Evolutionary conservation across 1,140 invertebrate genomes (phyloP).

Genomic region (Cyclargus thomasi): DNA sequence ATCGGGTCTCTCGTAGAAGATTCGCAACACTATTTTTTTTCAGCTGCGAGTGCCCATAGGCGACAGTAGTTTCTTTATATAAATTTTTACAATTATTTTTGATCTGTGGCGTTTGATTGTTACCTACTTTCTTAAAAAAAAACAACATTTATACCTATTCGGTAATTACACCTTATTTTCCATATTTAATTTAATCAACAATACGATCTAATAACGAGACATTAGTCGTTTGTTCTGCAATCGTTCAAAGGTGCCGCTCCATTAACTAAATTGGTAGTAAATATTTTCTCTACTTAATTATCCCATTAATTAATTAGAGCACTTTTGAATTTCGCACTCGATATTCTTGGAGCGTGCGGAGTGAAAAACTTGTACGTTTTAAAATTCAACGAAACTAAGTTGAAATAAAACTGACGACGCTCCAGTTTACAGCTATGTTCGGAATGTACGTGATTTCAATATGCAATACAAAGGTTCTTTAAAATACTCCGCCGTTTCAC

Average conservation of each 20-base stretch:
- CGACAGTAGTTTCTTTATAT: too few species aligned
- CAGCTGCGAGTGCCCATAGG: too few species aligned
- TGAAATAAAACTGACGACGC: not conserved
- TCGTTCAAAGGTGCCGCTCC: not conserved
- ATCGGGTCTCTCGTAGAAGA: too few species aligned
- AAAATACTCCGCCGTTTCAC: not conserved
- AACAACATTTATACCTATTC: too few species aligned
- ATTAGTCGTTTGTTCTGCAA: not conserved
- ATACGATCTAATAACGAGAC: too few species aligned
- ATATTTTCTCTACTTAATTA: not conserved
- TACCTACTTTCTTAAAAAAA: too few species aligned
- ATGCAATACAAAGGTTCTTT: not conserved
- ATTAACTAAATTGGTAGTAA: not conserved
- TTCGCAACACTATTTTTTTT: too few species aligned
- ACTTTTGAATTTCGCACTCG: not conserved
- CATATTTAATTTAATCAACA: too few species aligned
- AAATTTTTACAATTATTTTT: too few species aligned
- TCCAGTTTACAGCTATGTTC: not conserved
- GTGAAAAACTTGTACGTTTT: not conserved
- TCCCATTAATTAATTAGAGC: not conserved
- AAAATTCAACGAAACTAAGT: not conserved
- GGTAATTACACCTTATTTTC: too few species aligned
- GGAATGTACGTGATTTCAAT: conserved; percentile 3
- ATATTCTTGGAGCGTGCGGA: not conserved
- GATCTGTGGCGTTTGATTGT: too few species aligned